These are phyloP conservation scores for Malaclemys terrapin DNA, from an alignment of 2,113 vertebrate species.

Conservation along the genomic window DNA sequence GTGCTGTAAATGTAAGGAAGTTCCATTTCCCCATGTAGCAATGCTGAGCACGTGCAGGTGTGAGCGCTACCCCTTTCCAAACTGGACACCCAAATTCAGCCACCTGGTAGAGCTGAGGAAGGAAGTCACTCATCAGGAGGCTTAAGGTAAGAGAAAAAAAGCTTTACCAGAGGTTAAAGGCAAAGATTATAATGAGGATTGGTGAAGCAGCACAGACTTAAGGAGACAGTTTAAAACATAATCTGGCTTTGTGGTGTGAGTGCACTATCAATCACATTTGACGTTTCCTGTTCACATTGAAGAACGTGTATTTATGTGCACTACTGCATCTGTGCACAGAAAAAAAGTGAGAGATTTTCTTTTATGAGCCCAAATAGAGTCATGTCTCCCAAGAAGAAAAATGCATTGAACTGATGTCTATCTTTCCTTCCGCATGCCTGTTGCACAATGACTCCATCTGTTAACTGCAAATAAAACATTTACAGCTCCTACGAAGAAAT, in stretches of 20 bases:
- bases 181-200: not conserved
- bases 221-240: not conserved
- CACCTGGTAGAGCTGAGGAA: not conserved
- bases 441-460: not conserved
- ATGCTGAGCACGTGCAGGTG: not conserved
- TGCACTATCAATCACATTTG: not conserved
- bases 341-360: not conserved
- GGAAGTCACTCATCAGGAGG: not conserved
- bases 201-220: not conserved
- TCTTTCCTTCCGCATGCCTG: not conserved
- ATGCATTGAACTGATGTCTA: not conserved
- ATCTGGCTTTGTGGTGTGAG: not conserved
- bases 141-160: not conserved
- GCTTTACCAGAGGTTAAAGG: not conserved
- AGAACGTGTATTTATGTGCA: rapidly evolving
- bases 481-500: not conserved
- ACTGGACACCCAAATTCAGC: not conserved
- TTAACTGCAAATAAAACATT: not conserved
- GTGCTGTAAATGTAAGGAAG: not conserved
- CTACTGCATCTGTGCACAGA: not conserved
- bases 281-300: not conserved
- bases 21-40: not conserved
- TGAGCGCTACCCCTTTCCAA: not conserved
- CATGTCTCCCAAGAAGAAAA: not conserved
- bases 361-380: not conserved